Conservation (phyloP, 2,113 vertebrate species). For the Mirza zaza region DNA sequence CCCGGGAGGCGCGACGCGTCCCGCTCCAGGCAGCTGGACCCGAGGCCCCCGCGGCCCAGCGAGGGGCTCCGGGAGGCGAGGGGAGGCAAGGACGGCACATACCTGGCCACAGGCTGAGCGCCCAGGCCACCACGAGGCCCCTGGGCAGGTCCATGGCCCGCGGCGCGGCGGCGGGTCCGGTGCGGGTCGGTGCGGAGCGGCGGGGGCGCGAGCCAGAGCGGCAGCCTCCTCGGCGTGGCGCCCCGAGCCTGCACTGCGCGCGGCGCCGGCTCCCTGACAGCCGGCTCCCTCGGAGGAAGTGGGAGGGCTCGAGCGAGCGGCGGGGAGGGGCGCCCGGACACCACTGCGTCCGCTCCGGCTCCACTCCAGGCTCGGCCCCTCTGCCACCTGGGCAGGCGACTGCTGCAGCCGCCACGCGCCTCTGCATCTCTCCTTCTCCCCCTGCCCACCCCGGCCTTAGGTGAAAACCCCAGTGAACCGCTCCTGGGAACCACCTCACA, state of each 20-base stretch:
- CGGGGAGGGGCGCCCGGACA: slow-evolving; percentile 85
- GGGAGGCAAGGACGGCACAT: slow-evolving; percentile 68
- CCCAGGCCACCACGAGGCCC: slow-evolving; percentile 89
- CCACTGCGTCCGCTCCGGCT: neutral
- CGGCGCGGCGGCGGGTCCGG: neutral
- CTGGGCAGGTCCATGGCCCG: slow-evolving; percentile 91
- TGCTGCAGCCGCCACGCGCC: neutral
- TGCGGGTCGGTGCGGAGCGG: slow-evolving; percentile 63
- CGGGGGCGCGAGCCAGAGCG: slow-evolving; percentile 80
- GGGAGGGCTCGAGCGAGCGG: slow-evolving; percentile 88
- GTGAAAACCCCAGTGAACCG: neutral
- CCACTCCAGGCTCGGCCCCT: slow-evolving; percentile 21
- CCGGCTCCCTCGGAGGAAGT: slow-evolving; percentile 83
- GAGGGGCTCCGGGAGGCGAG: neutral
- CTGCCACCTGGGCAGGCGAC: slow-evolving; percentile 58
- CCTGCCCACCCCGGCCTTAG: accelerated
- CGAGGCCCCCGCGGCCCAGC: neutral
- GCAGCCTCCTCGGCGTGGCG: slow-evolving; percentile 75
- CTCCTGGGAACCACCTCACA: neutral
- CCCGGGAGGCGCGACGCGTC: neutral
- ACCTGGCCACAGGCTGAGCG: slow-evolving; percentile 91
- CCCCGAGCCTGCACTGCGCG: slow-evolving; percentile 85
- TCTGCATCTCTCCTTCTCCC: accelerated
- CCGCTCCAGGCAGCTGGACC: neutral
- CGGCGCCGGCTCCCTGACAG: slow-evolving; percentile 86